Base-by-base conservation (phyloP, 1,140 invertebrate species). In the Aporrectodea caliginosa region DNA sequence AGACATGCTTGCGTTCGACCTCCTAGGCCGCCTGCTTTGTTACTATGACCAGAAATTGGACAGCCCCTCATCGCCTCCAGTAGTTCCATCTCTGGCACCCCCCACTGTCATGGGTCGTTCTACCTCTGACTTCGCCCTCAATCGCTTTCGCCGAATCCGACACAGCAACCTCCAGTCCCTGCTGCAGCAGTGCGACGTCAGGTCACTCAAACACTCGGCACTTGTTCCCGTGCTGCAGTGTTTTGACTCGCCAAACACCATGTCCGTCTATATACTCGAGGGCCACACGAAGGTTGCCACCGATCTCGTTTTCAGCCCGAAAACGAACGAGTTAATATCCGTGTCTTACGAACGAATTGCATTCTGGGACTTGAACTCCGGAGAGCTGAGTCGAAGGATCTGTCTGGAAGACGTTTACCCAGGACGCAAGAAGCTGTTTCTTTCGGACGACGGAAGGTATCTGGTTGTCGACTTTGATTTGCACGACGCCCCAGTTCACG, bases 11-110 rank as follows among this genome's bases (percentile, higher is more conserved):
- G 84, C 82, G 0, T 76, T 84, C 0, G 85, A 88, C 78, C 76
- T 89, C 6, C 82, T 82, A 12, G 85, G 85, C 29, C 83, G 87
- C 31, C 80, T 87, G 31, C 74, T 89, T 22, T 84, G 83, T n/a
- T 85, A 85, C 80, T 82, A 84, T 6, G 69, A 81, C 73, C 79
- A 81, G 14, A 74, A 30, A 27, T 31, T 14, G 27, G 70, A 72
- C 22, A 31, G 31, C 14, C 73, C 73, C 2, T 6, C 27, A 1
- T 32, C 30, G n/a, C 73, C 6, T n/a, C n/a, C n/a, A n/a, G n/a
- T n/a, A n/a, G n/a, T n/a, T n/a, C n/a, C n/a, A n/a, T n/a, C n/a
- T n/a, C n/a, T n/a, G n/a, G n/a, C n/a, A n/a, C n/a, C n/a, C n/a
- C n/a, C n/a, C n/a, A n/a, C n/a, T n/a, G n/a, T n/a, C n/a, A n/a